Base-by-base conservation (phyloP, 1,140 invertebrate species). In the Gonatopus flavifemur region DNA sequence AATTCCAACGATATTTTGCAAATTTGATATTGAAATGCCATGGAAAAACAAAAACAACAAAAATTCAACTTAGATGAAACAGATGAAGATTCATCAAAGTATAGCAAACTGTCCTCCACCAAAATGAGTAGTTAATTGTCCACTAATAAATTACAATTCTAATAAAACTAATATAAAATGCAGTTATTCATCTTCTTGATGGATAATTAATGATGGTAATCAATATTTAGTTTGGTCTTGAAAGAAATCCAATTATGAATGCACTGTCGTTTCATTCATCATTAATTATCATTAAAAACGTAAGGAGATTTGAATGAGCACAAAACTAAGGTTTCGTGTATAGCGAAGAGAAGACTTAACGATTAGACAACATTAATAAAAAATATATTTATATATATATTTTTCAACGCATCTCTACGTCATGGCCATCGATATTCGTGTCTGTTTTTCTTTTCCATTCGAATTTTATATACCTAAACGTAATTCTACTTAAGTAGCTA, bases 311-410 rank as follows among this genome's bases (percentile, higher is more conserved):
- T 41, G 10, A 40, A 42, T 15, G 39, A 47, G 32, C 46, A 12
- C 13, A 13, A 31, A 51, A 46, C 2, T 22, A 24, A 28, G 33
- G 9, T 31, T 38, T 16, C 21, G 12, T 3, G 10, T 22, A 22
- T 35, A 31, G 44, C 40, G 20, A 49, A 56, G 39, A 58, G 28
- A 39, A 61, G 49, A 67, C 62, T 68, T 66, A 64, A 68, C 47
- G 49, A 67, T 66, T 69, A 71, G 65, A 52, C 57, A 70, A 69
- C 60, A 67, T 65, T 19, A 49, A 68, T 67, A 69, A 70, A 71
- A 67, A 69, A 64, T 68, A 71, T 67, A 68, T 56, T 55, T 62
- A n/a, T n/a, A n/a, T n/a, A n/a, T n/a, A n/a, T n/a, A n/a, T n/a
- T n/a, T n/a, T n/a, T 58, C 32, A 62, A 62, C 55, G 53, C 39